These are phyloP conservation scores for Ditula angustiorana DNA, from an alignment of 2,888 invertebrate species.

Conservation along the genomic window DNA sequence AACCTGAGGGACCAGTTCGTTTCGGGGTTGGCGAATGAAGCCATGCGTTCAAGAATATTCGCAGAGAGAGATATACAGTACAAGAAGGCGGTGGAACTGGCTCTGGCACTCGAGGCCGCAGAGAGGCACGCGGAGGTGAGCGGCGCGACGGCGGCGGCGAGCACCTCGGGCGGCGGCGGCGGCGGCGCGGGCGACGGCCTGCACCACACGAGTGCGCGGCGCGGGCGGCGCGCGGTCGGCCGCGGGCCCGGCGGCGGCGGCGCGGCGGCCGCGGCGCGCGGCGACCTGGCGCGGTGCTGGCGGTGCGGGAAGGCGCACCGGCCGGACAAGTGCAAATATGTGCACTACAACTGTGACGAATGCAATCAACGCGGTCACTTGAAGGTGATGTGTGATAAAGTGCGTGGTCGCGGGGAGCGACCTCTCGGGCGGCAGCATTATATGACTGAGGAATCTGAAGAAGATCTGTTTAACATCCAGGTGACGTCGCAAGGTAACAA, in stretches of 20 bases:
- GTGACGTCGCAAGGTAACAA: neutral
- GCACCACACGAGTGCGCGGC: neutral
- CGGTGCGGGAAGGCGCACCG: too few relatives aligned
- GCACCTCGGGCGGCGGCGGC: neutral
- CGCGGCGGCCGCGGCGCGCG: neutral
- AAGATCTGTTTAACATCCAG: neutral
- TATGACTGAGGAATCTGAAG: neutral
- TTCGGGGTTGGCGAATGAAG: constrained; percentile 31
- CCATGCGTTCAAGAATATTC: constrained; percentile 28
- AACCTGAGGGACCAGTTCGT: constrained; percentile 40
- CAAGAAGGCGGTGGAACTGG: too few relatives aligned
- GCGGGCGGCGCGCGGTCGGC: too few relatives aligned
- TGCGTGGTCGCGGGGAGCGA: neutral
- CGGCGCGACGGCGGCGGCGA: neutral
- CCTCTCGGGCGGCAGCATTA: neutral
- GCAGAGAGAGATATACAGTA: constrained; percentile 16
- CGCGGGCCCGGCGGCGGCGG: neutral
- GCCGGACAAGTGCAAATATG: neutral
- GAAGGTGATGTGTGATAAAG: neutral
- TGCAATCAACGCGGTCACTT: neutral
- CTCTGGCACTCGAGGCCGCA: constrained; percentile 24
- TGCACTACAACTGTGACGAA: neutral
- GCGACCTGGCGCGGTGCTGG: constrained; percentile 2
- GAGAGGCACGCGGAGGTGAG: constrained; percentile 25
- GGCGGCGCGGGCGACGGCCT: neutral